phyloP scores from a whole-genome alignment of 2,113 vertebrate species.

The Sisor rabdophorus region DNA sequence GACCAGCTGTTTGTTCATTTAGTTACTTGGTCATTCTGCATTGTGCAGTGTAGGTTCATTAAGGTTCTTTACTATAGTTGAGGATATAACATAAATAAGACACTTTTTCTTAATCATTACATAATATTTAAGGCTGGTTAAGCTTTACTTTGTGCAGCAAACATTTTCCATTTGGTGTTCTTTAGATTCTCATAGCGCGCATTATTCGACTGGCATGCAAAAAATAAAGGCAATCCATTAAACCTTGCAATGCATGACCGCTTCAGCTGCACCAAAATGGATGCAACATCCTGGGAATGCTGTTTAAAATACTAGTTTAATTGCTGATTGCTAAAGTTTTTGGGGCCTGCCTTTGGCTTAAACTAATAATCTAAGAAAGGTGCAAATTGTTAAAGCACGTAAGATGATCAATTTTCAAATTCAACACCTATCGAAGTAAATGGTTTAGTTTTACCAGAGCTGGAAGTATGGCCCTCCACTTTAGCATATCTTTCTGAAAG shows the following conservation, averaged over 20 bases:
- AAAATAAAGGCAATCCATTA: slow-evolving; percentile 53
- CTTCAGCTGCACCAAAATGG: slow-evolving; percentile 66
- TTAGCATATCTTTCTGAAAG: slow-evolving; percentile 54
- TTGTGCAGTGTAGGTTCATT: not conserved
- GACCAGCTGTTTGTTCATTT: not conserved
- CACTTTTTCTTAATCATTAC: not conserved
- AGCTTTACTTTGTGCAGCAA: not conserved
- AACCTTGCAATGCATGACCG: slow-evolving; percentile 69
- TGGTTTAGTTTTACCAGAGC: slow-evolving; percentile 16
- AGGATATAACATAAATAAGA: not conserved
- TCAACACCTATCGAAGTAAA: not conserved
- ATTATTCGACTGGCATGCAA: slow-evolving; percentile 57
- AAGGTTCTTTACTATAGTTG: not conserved
- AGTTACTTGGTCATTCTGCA: not conserved
- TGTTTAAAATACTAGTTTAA: slow-evolving; percentile 33
- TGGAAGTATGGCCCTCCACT: slow-evolving; percentile 46
- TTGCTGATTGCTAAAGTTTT: slow-evolving; percentile 43
- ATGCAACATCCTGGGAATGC: slow-evolving; percentile 47
- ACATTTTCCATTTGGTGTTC: slow-evolving; percentile 40
- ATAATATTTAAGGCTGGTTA: not conserved
- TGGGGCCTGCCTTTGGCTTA: slow-evolving; percentile 43
- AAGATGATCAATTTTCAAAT: not conserved
- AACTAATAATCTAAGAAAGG: not conserved
- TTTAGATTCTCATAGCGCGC: slow-evolving; percentile 42
- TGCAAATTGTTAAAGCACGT: not conserved